Conservation (phyloP, 37 sponge, comb jelly and placozoan genomes). For the Mnemiopsis leidyi region DNA sequence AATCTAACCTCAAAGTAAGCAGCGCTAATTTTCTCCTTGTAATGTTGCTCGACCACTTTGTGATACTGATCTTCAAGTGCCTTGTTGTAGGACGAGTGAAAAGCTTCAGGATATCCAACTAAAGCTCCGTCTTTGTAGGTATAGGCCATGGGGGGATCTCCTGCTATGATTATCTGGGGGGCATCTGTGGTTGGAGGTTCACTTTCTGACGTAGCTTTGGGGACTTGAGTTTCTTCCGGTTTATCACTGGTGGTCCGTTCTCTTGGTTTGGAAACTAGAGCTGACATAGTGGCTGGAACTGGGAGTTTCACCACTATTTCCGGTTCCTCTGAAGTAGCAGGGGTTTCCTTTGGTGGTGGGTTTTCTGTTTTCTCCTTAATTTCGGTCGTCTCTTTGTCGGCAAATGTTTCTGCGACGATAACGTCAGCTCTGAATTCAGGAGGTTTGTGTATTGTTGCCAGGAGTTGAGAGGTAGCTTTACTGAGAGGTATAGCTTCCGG, state of each 20-base stretch:
- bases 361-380: neutral
- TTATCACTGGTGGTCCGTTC: neutral
- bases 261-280: neutral
- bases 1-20: slow-evolving; percentile 56
- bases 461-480: slow-evolving; percentile 4
- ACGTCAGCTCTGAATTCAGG: neutral
- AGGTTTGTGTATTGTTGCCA: slow-evolving; percentile 14
- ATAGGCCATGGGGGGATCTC: slow-evolving; percentile 54
- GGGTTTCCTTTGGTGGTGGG: neutral
- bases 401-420: slow-evolving; percentile 35
- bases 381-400: neutral
- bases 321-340: neutral
- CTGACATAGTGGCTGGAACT: slow-evolving; percentile 38
- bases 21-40: slow-evolving; percentile 65
- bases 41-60: slow-evolving; percentile 47
- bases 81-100: slow-evolving; percentile 30
- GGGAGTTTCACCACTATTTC: neutral
- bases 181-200: slow-evolving; percentile 32
- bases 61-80: slow-evolving; percentile 50
- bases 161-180: slow-evolving; percentile 57
- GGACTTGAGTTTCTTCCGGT: neutral
- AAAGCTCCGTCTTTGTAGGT: slow-evolving; percentile 52
- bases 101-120: slow-evolving; percentile 26
- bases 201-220: neutral
- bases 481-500: slow-evolving; percentile 13